Evolutionary conservation across 2,113 vertebrate species (phyloP).

Genomic region (Pseudorasbora parva): DNA sequence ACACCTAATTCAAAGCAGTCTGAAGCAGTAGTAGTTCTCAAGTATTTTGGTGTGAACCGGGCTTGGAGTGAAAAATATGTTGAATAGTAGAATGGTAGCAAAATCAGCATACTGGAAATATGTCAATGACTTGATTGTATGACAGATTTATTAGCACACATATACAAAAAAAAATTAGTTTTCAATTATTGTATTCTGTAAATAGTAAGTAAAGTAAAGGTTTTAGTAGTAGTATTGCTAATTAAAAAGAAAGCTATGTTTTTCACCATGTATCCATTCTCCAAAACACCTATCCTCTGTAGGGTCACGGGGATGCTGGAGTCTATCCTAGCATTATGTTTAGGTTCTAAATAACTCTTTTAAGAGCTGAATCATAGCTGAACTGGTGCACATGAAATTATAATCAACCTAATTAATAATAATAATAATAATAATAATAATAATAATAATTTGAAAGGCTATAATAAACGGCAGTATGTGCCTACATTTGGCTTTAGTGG

Average conservation of each 20-base stretch:
- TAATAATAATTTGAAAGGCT: neutral
- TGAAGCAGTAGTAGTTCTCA: neutral
- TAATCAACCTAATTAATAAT: neutral
- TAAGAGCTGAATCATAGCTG: neutral
- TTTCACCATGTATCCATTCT: neutral
- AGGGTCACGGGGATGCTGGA: neutral
- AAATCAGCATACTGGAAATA: no score
- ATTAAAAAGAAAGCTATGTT: neutral
- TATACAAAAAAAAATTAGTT: no score
- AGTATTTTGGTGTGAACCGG: no score
- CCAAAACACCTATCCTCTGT: neutral
- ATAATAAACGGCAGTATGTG: neutral
- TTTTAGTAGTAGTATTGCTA: neutral
- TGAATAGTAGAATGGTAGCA: no score
- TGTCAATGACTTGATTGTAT: no score
- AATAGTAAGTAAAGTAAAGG: no score
- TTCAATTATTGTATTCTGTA: no score
- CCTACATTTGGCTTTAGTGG: neutral
- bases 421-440: neutral
- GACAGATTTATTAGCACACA: no score
- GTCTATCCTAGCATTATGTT: neutral
- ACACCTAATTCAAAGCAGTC: neutral
- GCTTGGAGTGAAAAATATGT: no score
- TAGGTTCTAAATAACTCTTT: neutral
- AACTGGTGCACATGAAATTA: neutral